Evolutionary conservation across 2,113 vertebrate species (phyloP).

Genomic region (Grallaria varia): DNA sequence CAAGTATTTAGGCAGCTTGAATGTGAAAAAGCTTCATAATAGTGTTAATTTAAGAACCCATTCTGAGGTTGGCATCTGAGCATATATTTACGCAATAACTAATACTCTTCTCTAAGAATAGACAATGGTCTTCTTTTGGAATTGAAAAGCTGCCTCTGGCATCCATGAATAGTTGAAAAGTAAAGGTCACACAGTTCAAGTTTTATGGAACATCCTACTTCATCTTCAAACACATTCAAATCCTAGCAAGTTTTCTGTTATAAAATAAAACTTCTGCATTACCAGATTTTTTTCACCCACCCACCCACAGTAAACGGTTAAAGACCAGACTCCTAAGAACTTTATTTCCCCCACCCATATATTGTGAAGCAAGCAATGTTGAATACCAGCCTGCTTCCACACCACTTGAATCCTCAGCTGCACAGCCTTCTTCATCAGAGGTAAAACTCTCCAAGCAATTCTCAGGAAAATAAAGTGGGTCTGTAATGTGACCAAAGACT

Average conservation of each 20-base stretch:
- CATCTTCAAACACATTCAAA: not conserved
- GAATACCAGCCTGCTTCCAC: not conserved
- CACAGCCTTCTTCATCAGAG: accelerated
- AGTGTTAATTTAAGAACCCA: not conserved
- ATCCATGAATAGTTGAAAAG: not conserved
- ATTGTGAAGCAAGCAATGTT: not conserved
- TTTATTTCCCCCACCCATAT: not conserved
- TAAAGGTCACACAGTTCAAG: not conserved
- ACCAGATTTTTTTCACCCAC: not conserved
- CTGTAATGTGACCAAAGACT: not conserved
- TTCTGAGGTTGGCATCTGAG: not conserved
- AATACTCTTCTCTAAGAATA: not conserved
- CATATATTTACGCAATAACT: not conserved
- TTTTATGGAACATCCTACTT: not conserved
- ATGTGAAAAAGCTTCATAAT: not conserved
- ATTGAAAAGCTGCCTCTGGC: not conserved
- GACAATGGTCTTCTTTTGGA: not conserved
- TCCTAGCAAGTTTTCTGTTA: not conserved
- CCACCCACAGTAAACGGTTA: not conserved
- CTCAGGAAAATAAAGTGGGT: not conserved
- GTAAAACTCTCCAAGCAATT: not conserved
- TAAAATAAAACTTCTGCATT: not conserved
- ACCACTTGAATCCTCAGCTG: not conserved
- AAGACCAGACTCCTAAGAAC: not conserved
- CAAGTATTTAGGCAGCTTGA: not conserved